A percentile compares a stretch with the other conserved stretches of the same genome.
These are phyloP conservation scores for Meta bourneti DNA, from an alignment of 2,888 invertebrate genomes.

Conservation along the genomic window DNA sequence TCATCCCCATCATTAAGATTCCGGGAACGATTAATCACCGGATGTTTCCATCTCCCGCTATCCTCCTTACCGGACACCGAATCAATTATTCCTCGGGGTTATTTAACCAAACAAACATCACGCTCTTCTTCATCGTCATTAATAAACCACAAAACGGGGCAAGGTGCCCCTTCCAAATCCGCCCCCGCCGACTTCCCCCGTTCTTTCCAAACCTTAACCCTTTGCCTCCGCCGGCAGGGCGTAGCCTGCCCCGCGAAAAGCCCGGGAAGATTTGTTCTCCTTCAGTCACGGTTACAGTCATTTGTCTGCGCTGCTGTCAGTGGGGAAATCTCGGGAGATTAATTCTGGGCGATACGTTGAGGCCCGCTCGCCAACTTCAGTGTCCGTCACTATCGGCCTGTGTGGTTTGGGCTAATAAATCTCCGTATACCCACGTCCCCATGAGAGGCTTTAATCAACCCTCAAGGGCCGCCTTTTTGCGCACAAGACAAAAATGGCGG, in stretches of 20 bases:
- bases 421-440: slow-evolving; percentile 35
- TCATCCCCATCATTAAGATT: slow-evolving; percentile 53
- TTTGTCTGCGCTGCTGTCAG: slow-evolving; percentile 69
- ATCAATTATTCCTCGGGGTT: slow-evolving; percentile 67
- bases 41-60: slow-evolving; percentile 45
- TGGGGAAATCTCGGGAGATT: slow-evolving; percentile 68
- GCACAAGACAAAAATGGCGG: slow-evolving; percentile 45
- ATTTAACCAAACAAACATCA: slow-evolving; percentile 69
- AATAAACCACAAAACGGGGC: slow-evolving; percentile 61
- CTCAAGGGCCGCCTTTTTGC: slow-evolving; percentile 38
- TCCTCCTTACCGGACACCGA: slow-evolving; percentile 43
- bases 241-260: slow-evolving; percentile 58
- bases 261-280: slow-evolving; percentile 66
- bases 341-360: slow-evolving; percentile 63
- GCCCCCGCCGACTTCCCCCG: not conserved
- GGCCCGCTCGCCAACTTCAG: slow-evolving; percentile 48
- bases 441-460: slow-evolving; percentile 57
- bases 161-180: not conserved
- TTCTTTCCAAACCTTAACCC: slow-evolving; percentile 59
- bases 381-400: slow-evolving; percentile 70
- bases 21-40: slow-evolving; percentile 27
- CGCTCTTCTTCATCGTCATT: slow-evolving; percentile 69
- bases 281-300: slow-evolving; percentile 72
- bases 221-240: slow-evolving; percentile 59
- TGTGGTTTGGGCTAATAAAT: slow-evolving; percentile 70